Evolutionary conservation across 2,113 vertebrate genomes (phyloP).

Genomic region (Butorides virescens): DNA sequence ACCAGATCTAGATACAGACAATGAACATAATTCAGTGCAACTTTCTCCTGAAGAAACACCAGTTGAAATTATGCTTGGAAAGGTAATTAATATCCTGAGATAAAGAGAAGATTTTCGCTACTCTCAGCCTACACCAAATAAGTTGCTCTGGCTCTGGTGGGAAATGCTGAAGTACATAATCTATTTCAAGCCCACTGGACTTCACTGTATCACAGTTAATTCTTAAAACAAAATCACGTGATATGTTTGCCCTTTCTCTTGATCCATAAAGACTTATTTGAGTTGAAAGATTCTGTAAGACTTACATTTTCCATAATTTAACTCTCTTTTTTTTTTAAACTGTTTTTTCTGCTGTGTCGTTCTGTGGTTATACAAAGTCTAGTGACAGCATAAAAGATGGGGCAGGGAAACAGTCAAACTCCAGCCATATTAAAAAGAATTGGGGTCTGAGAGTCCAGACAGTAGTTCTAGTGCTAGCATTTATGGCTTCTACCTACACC

Average conservation of each 20-base stretch:
- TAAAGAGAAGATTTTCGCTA: background rate
- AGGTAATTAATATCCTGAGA: slow-evolving; percentile 64
- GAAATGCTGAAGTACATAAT: background rate
- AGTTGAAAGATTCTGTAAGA: background rate
- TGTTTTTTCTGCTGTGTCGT: background rate
- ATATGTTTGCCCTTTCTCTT: background rate
- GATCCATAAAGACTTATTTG: background rate
- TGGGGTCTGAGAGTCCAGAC: background rate
- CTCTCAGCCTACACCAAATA: background rate
- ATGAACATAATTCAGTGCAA: too few species aligned
- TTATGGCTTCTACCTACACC: background rate
- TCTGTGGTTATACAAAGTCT: background rate
- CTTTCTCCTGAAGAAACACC: background rate
- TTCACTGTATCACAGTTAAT: background rate
- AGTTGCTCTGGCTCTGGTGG: background rate
- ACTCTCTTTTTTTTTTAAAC: background rate
- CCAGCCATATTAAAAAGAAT: background rate
- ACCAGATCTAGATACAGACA: background rate
- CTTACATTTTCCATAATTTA: background rate
- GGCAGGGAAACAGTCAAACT: background rate
- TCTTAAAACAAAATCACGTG: background rate
- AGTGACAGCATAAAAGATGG: background rate
- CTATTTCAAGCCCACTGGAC: background rate
- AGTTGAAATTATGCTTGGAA: slow-evolving; percentile 67
- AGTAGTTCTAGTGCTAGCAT: background rate